Base-by-base conservation (phyloP, 1,140 invertebrate species). In the Proales similis region DNA sequence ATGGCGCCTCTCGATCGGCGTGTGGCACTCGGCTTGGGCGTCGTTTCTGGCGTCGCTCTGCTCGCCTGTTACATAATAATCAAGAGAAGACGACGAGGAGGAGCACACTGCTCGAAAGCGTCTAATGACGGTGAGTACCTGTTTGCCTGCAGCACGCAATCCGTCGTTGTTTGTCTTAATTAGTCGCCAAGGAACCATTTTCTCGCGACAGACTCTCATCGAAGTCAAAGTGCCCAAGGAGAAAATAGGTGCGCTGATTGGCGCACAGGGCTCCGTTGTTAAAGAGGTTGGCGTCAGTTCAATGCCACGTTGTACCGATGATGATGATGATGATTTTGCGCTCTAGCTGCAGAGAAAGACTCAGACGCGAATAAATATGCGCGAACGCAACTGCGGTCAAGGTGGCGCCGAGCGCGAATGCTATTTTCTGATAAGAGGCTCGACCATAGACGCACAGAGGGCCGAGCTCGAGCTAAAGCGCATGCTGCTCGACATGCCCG, bases 201-300 rank as follows among this genome's bases (percentile, higher is more conserved):
- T n/a, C n/a, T n/a, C n/a, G n/a, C n/a, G 68, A 38, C 70, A 72
- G 39, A 71, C 70, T 11, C 65, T 70, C 9, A 70, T 74, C 36
- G 69, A 74, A 46, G 63, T 74, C 1, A 63, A 66, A 19, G 67
- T 74, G 9, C 72, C 71, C 6, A 45, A 63, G 1, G 67, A 68
- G 49, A 67, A 64, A 33, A 68, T 69, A n/a, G 70, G 70, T 2
- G 47, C 65, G n/a, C 46, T 74, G 17, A 74, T 72, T 29, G 72
- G 72, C 12, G 43, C 67, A 29, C 67, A 70, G 63, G 72, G 72
- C 6, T 61, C 66, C 26, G 66, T 45, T 11, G 72, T 74, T 11
- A 74, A 72, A 65, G 46, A 72, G 68, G 72, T 71, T 51, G 30
- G 20, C 29, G 27, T 24, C 45, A 4, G 4, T 42, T 4, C 5